Percentiles rank a stretch among this genome's conserved stretches.
Evolutionary conservation across 1,140 invertebrate species (phyloP).

Genomic region (Drosophila aff.): DNA sequence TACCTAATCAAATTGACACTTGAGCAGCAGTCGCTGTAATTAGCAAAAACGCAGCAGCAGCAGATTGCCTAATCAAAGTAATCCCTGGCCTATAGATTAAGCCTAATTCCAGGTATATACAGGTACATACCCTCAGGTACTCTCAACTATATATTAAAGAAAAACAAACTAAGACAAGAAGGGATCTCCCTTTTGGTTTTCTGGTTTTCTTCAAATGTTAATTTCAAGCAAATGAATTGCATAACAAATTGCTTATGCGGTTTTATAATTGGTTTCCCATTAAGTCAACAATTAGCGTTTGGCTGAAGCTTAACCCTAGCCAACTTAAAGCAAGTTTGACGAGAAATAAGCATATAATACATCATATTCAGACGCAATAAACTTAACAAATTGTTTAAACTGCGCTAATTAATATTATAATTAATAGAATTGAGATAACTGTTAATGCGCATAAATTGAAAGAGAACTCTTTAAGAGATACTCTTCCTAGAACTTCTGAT

Average conservation of each 20-base stretch:
- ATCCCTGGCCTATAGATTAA: slow-evolving; percentile 22
- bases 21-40: slow-evolving; percentile 55
- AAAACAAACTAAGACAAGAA: not conserved
- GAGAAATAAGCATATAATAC: not conserved
- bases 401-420: not conserved
- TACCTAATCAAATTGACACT: slow-evolving; percentile 75
- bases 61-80: slow-evolving; percentile 45
- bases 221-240: slow-evolving; percentile 4
- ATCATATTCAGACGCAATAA: slow-evolving; percentile 2
- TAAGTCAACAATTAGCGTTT: slow-evolving; percentile 56
- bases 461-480: not conserved
- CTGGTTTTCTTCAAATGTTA: not conserved
- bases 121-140: not conserved
- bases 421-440: not conserved
- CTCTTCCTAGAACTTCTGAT: not conserved
- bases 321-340: slow-evolving; percentile 16
- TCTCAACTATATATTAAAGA: too few relatives aligned
- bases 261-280: slow-evolving; percentile 43
- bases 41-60: slow-evolving; percentile 32
- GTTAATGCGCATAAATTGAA: not conserved
- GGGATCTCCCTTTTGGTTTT: not conserved
- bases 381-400: not conserved
- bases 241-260: slow-evolving; percentile 24
- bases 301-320: not conserved
- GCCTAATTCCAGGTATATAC: not conserved